phyloP scores from a whole-genome alignment of 2,797 vertebrate species.

The Austrolebias charrua region DNA sequence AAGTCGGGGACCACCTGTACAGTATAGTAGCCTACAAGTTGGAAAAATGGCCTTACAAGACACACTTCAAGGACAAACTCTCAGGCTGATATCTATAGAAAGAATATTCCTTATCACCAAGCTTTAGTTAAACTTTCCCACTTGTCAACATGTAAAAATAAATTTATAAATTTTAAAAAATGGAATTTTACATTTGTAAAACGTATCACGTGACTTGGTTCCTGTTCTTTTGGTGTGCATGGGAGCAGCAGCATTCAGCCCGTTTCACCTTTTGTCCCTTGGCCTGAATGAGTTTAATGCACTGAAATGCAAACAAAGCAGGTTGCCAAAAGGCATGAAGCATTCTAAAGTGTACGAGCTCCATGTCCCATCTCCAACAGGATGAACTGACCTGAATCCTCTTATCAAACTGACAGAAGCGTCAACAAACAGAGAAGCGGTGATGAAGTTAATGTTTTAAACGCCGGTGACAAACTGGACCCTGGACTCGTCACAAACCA shows the following conservation, averaged over 20 bases:
- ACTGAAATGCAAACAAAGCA: conserved; percentile 57
- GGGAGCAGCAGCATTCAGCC: conserved; percentile 17
- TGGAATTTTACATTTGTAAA: conserved; percentile 34
- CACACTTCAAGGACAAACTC: background rate
- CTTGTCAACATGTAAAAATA: conserved; percentile 10
- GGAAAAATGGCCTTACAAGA: no score
- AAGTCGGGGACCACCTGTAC: no score
- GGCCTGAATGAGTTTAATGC: conserved; percentile 56
- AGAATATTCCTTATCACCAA: background rate
- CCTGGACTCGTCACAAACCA: background rate
- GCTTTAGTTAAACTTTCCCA: conserved; percentile 6
- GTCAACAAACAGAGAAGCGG: background rate
- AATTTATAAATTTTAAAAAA: no score
- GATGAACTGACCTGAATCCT: conserved; percentile 12
- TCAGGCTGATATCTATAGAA: background rate
- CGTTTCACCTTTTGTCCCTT: conserved; percentile 41
- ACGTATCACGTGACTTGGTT: conserved; percentile 28
- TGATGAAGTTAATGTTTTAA: no score
- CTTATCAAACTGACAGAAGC: conserved; percentile 7
- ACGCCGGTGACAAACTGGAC: conserved; percentile 21
- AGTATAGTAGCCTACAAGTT: no score
- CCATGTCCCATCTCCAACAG: conserved; percentile 8
- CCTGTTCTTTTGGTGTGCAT: conserved; percentile 3
- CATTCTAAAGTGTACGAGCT: conserved; percentile 42
- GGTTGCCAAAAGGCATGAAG: conserved; percentile 47